Evolutionary conservation across 2,113 vertebrate genomes (phyloP).

Genomic region (Chloropsis cyanopogon): DNA sequence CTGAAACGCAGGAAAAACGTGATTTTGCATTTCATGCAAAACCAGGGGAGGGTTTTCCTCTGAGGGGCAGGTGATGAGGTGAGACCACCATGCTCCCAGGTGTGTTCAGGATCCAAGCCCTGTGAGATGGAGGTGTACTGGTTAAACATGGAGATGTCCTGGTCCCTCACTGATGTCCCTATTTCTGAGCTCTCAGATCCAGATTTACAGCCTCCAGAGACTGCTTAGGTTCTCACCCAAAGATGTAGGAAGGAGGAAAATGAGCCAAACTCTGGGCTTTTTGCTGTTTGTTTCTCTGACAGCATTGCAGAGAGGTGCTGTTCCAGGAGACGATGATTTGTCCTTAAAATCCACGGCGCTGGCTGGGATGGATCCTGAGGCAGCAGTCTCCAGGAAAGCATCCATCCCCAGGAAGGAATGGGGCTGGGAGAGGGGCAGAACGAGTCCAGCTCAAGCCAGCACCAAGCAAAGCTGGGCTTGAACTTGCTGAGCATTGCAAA

Average conservation of each 20-base stretch:
- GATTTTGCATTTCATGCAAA: background rate
- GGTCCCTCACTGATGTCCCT: background rate
- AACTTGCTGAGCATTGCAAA: background rate
- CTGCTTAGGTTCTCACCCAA: background rate
- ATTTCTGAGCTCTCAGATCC: background rate
- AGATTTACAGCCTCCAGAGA: background rate
- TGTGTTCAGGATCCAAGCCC: rapidly evolving
- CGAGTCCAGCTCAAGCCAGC: background rate
- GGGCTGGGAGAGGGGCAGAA: background rate
- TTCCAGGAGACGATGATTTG: background rate
- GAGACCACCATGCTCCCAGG: rapidly evolving
- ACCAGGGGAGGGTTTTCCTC: background rate
- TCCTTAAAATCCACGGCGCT: background rate
- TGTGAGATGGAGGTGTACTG: background rate
- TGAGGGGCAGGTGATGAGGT: rapidly evolving
- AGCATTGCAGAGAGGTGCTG: background rate
- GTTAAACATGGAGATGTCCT: background rate
- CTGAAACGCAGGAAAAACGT: background rate
- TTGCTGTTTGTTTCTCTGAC: background rate
- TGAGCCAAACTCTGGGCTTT: background rate
- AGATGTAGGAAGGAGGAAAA: conserved; percentile 23
- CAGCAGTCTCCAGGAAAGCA: background rate
- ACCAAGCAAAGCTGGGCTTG: background rate
- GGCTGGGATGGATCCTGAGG: background rate
- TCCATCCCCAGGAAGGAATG: rapidly evolving